Evolutionary conservation across 2,113 vertebrate species (phyloP).

Genomic region (Columba livia): DNA sequence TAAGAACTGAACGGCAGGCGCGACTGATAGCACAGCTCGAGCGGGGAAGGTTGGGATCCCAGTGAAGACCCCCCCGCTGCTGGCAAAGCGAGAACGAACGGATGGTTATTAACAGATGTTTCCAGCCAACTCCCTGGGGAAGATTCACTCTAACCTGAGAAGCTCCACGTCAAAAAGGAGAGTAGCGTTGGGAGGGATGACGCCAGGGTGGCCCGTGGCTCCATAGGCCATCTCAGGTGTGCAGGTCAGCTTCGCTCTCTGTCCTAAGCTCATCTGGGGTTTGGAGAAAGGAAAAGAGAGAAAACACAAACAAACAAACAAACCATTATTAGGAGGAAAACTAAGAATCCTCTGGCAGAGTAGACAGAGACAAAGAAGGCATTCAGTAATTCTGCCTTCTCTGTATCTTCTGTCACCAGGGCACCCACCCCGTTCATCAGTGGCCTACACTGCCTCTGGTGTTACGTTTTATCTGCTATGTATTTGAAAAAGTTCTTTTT

Average conservation of each 20-base stretch:
- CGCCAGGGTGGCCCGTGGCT: slow-evolving; percentile 92
- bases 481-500: no score
- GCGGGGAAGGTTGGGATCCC: slow-evolving; percentile 65
- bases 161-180: slow-evolving; percentile 98
- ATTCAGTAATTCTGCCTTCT: no score
- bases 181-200: slow-evolving; percentile 96
- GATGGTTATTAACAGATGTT: slow-evolving; percentile 56
- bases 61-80: slow-evolving; percentile 27
- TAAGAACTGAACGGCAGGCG: neutral
- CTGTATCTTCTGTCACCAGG: no score
- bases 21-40: slow-evolving; percentile 67
- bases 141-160: slow-evolving; percentile 91
- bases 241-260: slow-evolving; percentile 97
- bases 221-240: slow-evolving; percentile 97
- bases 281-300: slow-evolving; percentile 40
- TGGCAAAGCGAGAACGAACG: slow-evolving; percentile 35
- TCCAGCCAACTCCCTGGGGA: slow-evolving; percentile 34
- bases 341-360: neutral
- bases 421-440: no score
- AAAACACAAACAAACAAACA: neutral
- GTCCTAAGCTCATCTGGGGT: slow-evolving; percentile 95
- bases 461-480: no score
- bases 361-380: no score
- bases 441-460: no score
- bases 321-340: neutral